Conservation (phyloP, 1,140 invertebrate species). For the Brevipalpus yothersi region DNA sequence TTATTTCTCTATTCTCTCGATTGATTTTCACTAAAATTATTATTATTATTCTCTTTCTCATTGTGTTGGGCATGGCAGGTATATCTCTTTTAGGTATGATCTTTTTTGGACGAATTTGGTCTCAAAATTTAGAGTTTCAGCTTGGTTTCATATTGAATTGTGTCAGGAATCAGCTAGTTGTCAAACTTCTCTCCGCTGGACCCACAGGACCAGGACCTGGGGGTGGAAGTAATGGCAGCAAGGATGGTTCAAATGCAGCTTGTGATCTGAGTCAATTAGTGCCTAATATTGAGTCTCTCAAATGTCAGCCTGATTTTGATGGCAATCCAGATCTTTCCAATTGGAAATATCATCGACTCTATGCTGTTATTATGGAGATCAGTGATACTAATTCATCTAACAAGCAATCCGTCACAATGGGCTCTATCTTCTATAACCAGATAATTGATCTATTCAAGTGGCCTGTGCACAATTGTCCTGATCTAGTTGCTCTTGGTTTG, state of each 20-base stretch:
- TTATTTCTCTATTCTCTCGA: neutral
- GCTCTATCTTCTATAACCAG: slow-evolving; percentile 23
- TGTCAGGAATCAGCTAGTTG: slow-evolving; percentile 3
- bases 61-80: neutral
- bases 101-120: slow-evolving; percentile 9
- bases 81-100: slow-evolving; percentile 5
- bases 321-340: neutral
- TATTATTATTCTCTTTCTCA: neutral
- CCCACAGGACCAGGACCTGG: neutral
- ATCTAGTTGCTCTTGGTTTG: slow-evolving; percentile 62
- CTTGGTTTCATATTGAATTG: slow-evolving; percentile 8
- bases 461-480: slow-evolving; percentile 73
- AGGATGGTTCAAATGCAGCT: neutral
- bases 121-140: slow-evolving; percentile 9
- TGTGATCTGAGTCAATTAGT: slow-evolving; percentile 5
- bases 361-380: slow-evolving; percentile 9
- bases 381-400: neutral
- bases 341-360: slow-evolving; percentile 11
- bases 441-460: slow-evolving; percentile 77
- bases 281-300: slow-evolving; percentile 7
- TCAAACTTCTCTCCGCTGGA: slow-evolving; percentile 1
- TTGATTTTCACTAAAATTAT: neutral
- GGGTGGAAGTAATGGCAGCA: neutral
- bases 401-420: neutral
- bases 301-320: slow-evolving; percentile 11